Conservation (phyloP, 2,888 invertebrate genomes). For the Psylliodes chrysocephalus region DNA sequence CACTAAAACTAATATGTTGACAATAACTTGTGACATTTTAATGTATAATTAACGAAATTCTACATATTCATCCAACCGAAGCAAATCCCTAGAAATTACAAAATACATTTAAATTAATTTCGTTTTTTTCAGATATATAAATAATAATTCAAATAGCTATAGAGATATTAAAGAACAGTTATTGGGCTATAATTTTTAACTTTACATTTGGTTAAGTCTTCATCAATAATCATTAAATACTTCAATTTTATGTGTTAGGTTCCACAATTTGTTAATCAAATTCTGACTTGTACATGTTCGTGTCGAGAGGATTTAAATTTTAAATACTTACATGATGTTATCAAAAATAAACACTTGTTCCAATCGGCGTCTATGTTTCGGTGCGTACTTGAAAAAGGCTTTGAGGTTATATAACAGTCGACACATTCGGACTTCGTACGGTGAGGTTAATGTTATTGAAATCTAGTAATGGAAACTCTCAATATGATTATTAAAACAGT, state of each 20-base stretch:
- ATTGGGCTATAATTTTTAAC: not conserved
- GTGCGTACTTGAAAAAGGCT: not conserved
- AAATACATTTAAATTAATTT: not conserved
- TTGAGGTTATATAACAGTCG: not conserved
- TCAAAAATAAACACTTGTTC: slow-evolving; percentile 28
- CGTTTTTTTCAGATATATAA: not conserved
- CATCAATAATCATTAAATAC: not conserved
- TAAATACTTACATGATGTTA: slow-evolving; percentile 26
- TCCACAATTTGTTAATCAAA: not conserved
- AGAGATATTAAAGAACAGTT: not conserved
- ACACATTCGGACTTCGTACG: too few relatives aligned
- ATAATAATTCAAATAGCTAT: not conserved
- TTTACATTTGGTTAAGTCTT: not conserved
- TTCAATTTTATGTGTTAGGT: not conserved
- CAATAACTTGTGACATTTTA: not conserved
- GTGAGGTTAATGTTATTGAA: too few relatives aligned
- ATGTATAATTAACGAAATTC: not conserved
- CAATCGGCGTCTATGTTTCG: slow-evolving; percentile 8
- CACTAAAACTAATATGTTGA: not conserved
- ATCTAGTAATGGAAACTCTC: too few relatives aligned
- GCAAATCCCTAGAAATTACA: not conserved
- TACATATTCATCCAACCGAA: not conserved
- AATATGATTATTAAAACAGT: too few relatives aligned
- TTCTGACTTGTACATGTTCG: not conserved
- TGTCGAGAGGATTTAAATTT: not conserved